Base-by-base conservation (phyloP, 1,140 invertebrate genomes). In the Temnothorax longispinosus region DNA sequence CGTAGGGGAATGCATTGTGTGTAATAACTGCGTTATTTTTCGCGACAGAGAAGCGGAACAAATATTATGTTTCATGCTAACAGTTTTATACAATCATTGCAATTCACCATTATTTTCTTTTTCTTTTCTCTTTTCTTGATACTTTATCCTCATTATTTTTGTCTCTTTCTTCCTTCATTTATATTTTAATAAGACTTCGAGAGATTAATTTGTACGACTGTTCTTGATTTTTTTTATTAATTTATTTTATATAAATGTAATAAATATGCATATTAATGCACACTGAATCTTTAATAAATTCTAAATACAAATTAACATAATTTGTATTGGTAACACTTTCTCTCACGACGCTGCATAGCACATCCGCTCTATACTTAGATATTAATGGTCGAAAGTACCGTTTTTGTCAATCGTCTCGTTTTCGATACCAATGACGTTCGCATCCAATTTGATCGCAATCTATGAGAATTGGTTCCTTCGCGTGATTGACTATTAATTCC, bases 401-500 rank as follows among this genome's bases (percentile, higher is more conserved):
- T 32, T 74, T 60, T 13, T 32, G 69, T 74, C 15, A 58, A 72
- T 27, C n/a, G 69, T 71, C n/a, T 38, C 21, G n/a, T n/a, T 85
- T 56, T 85, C 71, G 56, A 62, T 76, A 62, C 27, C 54, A 35
- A 21, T 60, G 60, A 44, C 8, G 81, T 38, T 77, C 56, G 64
- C 41, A 6, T 62, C 13, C 47, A 35, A 64, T 54, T 41, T 18
- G 74, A 78, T 85, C 35, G 60, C 8, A 32, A 65, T 27, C 60
- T 74, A 41, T 78, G 88, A 71, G 72, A 87, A 87, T 64, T 56
- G 87, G 44, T 86, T 35, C 64, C 60, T 72, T 86, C 56, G 58
- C 47, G 27, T 38, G 82, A 87, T 90, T 80, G 88, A 72, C 76
- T 88, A 84, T 91, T 87, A 91, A 90, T 84, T 67, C 72, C 32